These are phyloP conservation scores for Rhinopomastus cyanomelas DNA, from an alignment of 2,113 vertebrate species.

Conservation along the genomic window DNA sequence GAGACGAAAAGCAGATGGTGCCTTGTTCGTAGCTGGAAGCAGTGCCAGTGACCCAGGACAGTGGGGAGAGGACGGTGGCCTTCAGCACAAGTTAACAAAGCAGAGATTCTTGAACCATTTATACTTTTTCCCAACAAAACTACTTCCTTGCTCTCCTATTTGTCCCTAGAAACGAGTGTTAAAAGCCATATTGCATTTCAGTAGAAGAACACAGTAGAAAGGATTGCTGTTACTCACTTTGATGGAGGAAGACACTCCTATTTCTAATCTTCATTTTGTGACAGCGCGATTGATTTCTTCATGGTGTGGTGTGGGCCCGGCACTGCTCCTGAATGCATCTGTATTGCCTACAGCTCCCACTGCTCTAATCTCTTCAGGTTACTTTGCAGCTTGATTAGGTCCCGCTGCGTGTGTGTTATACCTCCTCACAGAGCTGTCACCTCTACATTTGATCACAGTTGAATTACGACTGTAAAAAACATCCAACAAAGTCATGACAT, in stretches of 20 bases:
- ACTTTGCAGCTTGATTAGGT: conserved; percentile 23
- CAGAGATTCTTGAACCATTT: background rate
- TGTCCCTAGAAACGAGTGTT: background rate
- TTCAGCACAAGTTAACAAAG: background rate
- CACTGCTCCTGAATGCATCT: background rate
- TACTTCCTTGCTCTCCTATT: background rate
- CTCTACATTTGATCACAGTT: conserved; percentile 34
- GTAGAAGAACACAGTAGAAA: background rate
- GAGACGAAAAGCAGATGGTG: background rate
- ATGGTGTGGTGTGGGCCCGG: background rate
- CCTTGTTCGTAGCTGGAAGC: background rate
- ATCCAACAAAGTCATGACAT: conserved; percentile 13
- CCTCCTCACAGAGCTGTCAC: conserved; percentile 31
- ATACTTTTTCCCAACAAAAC: background rate
- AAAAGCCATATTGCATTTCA: background rate
- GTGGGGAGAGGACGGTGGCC: background rate
- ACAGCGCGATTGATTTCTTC: background rate
- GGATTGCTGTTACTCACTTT: background rate
- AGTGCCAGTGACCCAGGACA: background rate
- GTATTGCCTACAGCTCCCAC: background rate
- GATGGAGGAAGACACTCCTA: background rate
- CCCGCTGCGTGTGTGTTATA: conserved; percentile 41
- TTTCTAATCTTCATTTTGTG: conserved; percentile 25
- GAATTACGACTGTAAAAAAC: conserved; percentile 35
- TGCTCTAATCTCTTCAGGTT: conserved; percentile 39